Conservation (phyloP, 2,113 vertebrate genomes). For the Oryzias woworae region DNA sequence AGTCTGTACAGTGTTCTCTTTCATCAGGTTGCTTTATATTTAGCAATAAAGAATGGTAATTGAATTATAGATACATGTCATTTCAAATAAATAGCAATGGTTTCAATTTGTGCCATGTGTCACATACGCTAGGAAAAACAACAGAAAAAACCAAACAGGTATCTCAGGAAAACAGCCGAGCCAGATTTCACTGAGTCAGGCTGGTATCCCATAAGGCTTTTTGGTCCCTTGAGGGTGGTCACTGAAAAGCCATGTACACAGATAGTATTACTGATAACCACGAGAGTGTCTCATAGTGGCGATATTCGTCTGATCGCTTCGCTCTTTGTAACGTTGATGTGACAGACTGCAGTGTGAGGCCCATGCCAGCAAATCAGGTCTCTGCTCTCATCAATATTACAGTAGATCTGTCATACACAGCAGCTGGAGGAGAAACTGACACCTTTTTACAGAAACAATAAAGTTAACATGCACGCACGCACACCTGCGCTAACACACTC, state of each 20-base stretch:
- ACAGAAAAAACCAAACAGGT: not conserved
- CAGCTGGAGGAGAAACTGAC: constrained; percentile 56
- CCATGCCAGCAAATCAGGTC: constrained; percentile 33
- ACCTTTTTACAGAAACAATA: constrained; percentile 29
- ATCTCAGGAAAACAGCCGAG: constrained; percentile 37
- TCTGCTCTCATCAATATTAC: constrained; percentile 42
- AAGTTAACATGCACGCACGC: constrained; percentile 24
- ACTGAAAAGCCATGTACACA: constrained; percentile 40
- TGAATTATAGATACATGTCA: constrained; percentile 63
- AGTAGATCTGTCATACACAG: constrained; percentile 42
- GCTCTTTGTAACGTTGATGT: constrained; percentile 31
- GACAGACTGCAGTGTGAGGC: constrained; percentile 29
- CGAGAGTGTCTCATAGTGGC: constrained; percentile 29
- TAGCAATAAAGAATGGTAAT: constrained; percentile 49
- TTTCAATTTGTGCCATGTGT: constrained; percentile 32
- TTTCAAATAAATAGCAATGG: constrained; percentile 66
- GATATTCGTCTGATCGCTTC: constrained; percentile 6
- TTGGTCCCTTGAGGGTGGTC: constrained; percentile 63
- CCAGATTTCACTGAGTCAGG: constrained; percentile 50
- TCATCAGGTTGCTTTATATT: constrained; percentile 31
- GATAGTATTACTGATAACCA: constrained; percentile 20
- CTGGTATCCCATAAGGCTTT: constrained; percentile 54
- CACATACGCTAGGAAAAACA: constrained; percentile 28
- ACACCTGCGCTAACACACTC: constrained; percentile 26
- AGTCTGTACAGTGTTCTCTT: constrained; percentile 50